Evolutionary conservation across 1,140 invertebrate genomes (phyloP).

Genomic region (Drosophila rhopaloa): DNA sequence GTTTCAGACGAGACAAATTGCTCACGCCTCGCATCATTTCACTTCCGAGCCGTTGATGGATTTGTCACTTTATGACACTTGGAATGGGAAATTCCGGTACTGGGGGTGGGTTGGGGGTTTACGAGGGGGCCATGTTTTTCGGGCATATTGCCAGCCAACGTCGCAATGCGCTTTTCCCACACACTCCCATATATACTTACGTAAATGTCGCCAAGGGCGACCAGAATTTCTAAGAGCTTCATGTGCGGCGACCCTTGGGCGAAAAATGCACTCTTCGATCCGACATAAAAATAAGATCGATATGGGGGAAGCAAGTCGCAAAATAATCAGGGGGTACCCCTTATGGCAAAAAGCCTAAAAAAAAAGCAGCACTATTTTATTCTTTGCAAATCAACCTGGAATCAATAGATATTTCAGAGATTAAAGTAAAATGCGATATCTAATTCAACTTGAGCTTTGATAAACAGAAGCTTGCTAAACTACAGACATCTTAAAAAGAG

Average conservation of each 20-base stretch:
- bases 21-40: constrained; percentile 66
- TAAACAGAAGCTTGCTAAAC: background rate
- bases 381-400: no score
- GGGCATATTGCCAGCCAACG: constrained; percentile 11
- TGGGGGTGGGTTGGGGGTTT: background rate
- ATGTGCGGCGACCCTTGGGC: background rate
- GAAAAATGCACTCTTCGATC: constrained; percentile 28
- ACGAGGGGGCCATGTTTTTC: background rate
- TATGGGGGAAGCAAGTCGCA: no score
- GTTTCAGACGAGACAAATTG: constrained; percentile 65
- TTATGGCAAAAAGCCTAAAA: no score
- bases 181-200: background rate
- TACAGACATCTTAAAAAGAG: no score
- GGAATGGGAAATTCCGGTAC: background rate
- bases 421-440: no score
- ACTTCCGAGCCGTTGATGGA: constrained; percentile 69
- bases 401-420: no score
- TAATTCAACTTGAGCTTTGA: no score
- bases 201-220: background rate
- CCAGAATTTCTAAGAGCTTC: constrained; percentile 9
- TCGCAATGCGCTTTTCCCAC: constrained; percentile 41
- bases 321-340: no score
- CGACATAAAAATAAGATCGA: constrained; percentile 9
- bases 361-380: no score
- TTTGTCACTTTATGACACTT: constrained; percentile 71